Evolutionary conservation across 23 tunicate species (phyloP).

Genomic region (Ciona savignyi): DNA sequence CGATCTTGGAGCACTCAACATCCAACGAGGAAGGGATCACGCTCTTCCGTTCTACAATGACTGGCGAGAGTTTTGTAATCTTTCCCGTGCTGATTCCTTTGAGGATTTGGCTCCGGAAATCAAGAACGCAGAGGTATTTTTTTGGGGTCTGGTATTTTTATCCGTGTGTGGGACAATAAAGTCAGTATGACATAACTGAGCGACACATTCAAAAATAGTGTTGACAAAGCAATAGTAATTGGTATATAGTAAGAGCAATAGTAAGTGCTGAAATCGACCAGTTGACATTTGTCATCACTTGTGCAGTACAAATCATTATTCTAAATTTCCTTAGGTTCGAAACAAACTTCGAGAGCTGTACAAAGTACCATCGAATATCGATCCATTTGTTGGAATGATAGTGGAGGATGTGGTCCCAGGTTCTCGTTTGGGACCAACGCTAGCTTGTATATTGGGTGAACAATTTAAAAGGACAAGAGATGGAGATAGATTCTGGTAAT

Average conservation of each 20-base stretch:
- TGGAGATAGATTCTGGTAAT: not conserved
- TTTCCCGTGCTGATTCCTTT: conserved; percentile 52
- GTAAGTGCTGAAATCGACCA: too few relatives aligned
- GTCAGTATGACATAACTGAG: too few relatives aligned
- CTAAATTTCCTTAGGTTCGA: conserved; percentile 41
- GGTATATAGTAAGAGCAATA: too few relatives aligned
- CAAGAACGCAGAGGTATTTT: conserved; percentile 40
- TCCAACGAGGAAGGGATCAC: conserved; percentile 94
- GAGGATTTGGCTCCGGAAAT: conserved; percentile 78
- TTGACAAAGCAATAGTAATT: too few relatives aligned
- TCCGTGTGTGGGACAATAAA: too few relatives aligned
- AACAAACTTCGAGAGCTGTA: conserved; percentile 50
- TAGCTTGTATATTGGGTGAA: conserved; percentile 65
- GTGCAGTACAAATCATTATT: too few relatives aligned
- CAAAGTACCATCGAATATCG: conserved; percentile 75
- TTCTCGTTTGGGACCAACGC: conserved; percentile 95
- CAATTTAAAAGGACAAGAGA: conserved; percentile 7
- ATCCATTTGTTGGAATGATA: conserved; percentile 95
- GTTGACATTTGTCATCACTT: too few relatives aligned
- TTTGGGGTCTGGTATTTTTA: too few relatives aligned
- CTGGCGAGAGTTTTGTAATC: conserved; percentile 82
- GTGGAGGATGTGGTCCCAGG: conserved; percentile 87
- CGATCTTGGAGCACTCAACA: conserved; percentile 96
- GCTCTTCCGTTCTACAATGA: conserved; percentile 94
- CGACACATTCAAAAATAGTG: too few relatives aligned